Evolutionary conservation across 2,113 vertebrate genomes (phyloP), one percentile per base, ranked within the genome.

Genomic region (Cisticola juncidis): DNA sequence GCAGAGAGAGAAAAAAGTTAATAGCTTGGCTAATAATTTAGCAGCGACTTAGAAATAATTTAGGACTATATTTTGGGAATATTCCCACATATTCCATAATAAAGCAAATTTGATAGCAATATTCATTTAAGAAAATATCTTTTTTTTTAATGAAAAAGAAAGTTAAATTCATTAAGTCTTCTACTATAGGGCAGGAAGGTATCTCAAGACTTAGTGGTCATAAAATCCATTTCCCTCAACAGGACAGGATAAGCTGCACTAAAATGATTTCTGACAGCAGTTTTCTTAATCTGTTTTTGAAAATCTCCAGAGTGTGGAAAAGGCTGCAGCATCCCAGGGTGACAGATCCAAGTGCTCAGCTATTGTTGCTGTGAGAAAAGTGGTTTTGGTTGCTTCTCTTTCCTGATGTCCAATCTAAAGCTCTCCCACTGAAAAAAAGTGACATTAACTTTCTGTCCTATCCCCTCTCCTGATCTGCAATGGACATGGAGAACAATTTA

Each of bases 221-320:
- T 56, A 79, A 90, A 91, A 93, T 88, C 92, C 62, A 72, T 57
- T 40, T 95, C 48, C 31, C 23, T 85, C 85, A 76, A 57, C 25
- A 91, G 76, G 62, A 33, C 31, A 90, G 62, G 65, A 65, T 50
- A 90, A 93, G 40, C 40, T 65, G 45, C 14, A 91, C 61, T 61
- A 44, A 91, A 91, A 93, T 24, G 8, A 88, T 90, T 91, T 93
- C 74, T 89, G 90, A 79, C 81, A 93, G 88, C 78, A 76, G 44
- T 85, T 95, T 85, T 78, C 78, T 94, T 90, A 90, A 90, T 87
- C 90, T 87, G 31, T 64, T 79, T 66, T 72, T 69, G 69, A 90
- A 95, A 87, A 91, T 79, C 85, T 95, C 40, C 0, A 0, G 25
- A 16, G 62, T 65, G 57, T 4, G 3, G 54, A 61, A 79, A 85